These are phyloP conservation scores for Hyperopisus bebe DNA, from an alignment of 2,113 vertebrate species.

Conservation along the genomic window DNA sequence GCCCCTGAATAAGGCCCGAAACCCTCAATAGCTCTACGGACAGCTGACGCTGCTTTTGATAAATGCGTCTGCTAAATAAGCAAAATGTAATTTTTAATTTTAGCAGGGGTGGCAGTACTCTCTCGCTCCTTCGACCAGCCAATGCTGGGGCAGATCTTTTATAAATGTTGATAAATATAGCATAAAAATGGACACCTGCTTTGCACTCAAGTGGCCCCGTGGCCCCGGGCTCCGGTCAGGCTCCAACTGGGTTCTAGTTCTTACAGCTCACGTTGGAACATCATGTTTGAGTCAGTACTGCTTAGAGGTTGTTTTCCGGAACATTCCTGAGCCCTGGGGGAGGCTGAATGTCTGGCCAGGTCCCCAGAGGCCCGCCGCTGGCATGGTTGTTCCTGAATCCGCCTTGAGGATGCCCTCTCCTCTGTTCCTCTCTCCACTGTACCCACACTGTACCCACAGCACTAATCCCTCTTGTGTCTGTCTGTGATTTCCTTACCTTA, in stretches of 20 bases:
- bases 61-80: not conserved
- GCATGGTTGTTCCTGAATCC: not conserved
- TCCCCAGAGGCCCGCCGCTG: not conserved
- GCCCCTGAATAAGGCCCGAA: not conserved
- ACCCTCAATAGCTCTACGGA: not conserved
- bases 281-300: not conserved
- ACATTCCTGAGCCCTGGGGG: not conserved
- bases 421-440: not conserved
- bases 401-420: not conserved
- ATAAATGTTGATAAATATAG: not conserved
- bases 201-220: not conserved
- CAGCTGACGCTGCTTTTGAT: not conserved
- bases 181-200: not conserved
- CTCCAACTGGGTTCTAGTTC: not conserved
- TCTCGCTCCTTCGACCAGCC: not conserved
- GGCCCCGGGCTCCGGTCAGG: not conserved
- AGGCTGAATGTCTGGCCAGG: not conserved
- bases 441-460: not conserved
- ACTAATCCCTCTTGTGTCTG: not conserved
- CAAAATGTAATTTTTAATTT: not conserved
- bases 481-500: not conserved
- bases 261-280: not conserved
- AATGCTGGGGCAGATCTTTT: not conserved
- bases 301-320: not conserved
- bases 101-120: not conserved